Percentiles rank a stretch among this genome's conserved stretches.
Evolutionary conservation across 2,797 vertebrate genomes (phyloP).

Genomic region (Macropodus opercularis): DNA sequence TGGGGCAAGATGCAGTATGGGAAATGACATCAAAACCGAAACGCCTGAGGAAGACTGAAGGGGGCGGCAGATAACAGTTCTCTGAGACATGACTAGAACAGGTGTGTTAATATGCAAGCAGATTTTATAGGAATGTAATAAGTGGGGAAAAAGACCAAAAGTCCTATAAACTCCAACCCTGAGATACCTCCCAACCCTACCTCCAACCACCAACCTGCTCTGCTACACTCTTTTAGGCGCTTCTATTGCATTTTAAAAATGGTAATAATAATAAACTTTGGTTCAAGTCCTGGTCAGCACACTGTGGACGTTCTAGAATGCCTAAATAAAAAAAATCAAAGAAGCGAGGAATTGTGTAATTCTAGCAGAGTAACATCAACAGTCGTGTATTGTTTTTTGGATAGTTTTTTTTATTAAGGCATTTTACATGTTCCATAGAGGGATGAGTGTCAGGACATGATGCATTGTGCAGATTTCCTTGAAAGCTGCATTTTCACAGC

Average conservation of each 20-base stretch:
- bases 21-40: conserved; percentile 93
- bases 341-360: neutral
- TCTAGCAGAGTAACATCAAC: neutral
- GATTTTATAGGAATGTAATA: conserved; percentile 73
- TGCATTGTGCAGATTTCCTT: conserved; percentile 35
- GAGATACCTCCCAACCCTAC: conserved; percentile 77
- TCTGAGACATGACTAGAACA: conserved; percentile 40
- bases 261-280: conserved; percentile 28
- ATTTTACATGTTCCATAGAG: conserved; percentile 35
- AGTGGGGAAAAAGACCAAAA: conserved; percentile 73
- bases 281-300: conserved; percentile 40
- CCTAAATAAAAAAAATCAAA: conserved; percentile 10
- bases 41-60: conserved; percentile 94
- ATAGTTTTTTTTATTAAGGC: conserved; percentile 20
- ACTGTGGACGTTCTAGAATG: conserved; percentile 42
- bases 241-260: conserved; percentile 50
- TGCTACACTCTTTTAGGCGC: conserved; percentile 66
- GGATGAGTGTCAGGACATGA: conserved; percentile 37
- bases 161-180: conserved; percentile 72
- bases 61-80: conserved; percentile 1
- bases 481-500: conserved; percentile 46
- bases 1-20: conserved; percentile 33
- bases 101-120: conserved; percentile 76
- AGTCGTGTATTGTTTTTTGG: neutral
- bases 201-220: conserved; percentile 75